These are phyloP conservation scores for Solea solea DNA, from an alignment of 2,113 vertebrate genomes.

Conservation along the genomic window DNA sequence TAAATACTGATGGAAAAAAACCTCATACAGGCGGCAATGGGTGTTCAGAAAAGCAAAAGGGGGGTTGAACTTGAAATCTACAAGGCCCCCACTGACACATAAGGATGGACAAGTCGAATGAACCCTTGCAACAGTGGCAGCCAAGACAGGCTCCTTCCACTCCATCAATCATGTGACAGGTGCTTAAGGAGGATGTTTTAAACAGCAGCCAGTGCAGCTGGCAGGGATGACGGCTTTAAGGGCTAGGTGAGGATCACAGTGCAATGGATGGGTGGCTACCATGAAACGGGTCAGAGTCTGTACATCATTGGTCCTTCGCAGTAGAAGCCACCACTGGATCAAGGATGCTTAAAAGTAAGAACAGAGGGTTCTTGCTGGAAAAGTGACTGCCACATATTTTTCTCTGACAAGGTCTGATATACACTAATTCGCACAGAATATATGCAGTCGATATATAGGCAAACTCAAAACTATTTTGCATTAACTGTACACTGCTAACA, in stretches of 20 bases:
- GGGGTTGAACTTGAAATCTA: constrained; percentile 11
- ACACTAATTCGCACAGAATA: neutral
- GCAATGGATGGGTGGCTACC: constrained; percentile 33
- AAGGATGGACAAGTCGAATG: constrained; percentile 10
- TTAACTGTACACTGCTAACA: constrained; percentile 47
- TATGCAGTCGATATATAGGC: neutral
- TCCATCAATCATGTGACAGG: constrained; percentile 71
- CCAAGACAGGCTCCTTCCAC: constrained; percentile 57
- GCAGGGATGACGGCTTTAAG: constrained; percentile 61
- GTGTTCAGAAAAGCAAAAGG: neutral
- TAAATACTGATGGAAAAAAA: constrained; percentile 3
- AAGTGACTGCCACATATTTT: too few relatives aligned
- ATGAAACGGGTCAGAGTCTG: constrained; percentile 50
- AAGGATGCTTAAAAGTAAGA: neutral
- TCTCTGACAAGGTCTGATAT: too few relatives aligned
- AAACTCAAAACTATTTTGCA: constrained; percentile 24
- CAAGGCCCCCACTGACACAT: constrained; percentile 27
- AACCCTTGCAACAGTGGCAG: constrained; percentile 25
- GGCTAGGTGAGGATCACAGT: constrained; percentile 27
- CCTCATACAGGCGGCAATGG: neutral
- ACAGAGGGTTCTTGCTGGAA: neutral
- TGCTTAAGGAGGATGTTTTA: constrained; percentile 40
- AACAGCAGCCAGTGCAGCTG: constrained; percentile 45
- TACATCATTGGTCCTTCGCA: constrained; percentile 49
- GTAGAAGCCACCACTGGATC: constrained; percentile 39